These are phyloP conservation scores for Siniperca undulata DNA, from an alignment of 2,797 vertebrate species.

Conservation along the genomic window DNA sequence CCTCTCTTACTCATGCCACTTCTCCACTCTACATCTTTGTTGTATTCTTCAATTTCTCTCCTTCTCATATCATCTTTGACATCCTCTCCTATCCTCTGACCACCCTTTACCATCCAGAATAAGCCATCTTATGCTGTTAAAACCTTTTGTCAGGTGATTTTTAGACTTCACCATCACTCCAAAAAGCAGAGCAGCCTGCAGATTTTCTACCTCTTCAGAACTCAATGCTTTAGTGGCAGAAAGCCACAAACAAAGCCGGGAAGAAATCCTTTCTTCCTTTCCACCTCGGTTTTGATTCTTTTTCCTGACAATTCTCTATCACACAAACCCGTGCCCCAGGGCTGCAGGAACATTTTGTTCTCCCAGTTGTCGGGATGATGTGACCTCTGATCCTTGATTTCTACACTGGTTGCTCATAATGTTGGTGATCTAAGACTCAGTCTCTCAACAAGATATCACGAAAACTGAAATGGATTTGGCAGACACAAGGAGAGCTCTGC, in stretches of 20 bases:
- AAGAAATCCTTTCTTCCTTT: slow-evolving; percentile 14
- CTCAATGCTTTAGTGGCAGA: background rate
- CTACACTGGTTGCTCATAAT: background rate
- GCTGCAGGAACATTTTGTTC: background rate
- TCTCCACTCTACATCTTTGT: background rate
- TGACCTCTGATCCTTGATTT: background rate
- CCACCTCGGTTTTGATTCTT: slow-evolving; percentile 5
- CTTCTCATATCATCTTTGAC: background rate
- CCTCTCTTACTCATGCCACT: background rate
- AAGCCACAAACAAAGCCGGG: slow-evolving; percentile 28
- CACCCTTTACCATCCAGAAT: background rate
- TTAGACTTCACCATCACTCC: background rate
- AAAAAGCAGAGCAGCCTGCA: background rate
- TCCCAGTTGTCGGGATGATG: background rate
- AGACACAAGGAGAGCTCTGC: background rate
- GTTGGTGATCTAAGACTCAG: background rate
- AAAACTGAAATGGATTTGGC: background rate
- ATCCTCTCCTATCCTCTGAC: background rate
- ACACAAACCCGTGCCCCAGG: background rate
- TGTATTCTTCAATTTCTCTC: background rate
- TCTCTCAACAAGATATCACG: background rate
- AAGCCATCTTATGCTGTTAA: background rate
- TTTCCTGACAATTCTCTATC: background rate
- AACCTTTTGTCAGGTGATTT: background rate
- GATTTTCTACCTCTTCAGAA: background rate